Conservation (phyloP, 2,113 vertebrate species). For the Cercopithecus mona region DNA sequence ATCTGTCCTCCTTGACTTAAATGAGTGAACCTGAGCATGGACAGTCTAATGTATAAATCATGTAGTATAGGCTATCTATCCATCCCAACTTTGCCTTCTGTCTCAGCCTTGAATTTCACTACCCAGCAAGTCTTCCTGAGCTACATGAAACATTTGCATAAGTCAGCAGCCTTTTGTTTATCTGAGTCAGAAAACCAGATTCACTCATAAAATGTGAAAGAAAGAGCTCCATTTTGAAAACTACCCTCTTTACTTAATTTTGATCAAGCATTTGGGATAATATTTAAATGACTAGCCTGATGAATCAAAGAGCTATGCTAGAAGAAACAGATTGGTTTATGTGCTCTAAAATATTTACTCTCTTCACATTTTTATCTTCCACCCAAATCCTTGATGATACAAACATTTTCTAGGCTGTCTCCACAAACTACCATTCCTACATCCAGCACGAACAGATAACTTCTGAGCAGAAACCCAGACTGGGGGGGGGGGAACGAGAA, state of each 20-base stretch:
- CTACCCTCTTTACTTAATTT: background rate
- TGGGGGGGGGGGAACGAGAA: background rate
- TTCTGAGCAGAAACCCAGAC: background rate
- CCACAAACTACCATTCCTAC: background rate
- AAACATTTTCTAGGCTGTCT: background rate
- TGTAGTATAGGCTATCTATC: no score
- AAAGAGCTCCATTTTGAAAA: background rate
- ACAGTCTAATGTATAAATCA: background rate
- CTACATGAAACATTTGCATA: background rate
- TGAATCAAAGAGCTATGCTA: background rate
- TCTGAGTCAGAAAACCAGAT: background rate
- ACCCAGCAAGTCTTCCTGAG: background rate
- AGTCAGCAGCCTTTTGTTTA: background rate
- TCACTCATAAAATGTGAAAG: background rate
- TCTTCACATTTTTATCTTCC: background rate
- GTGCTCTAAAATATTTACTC: background rate
- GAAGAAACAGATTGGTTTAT: background rate
- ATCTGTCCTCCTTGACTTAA: no score
- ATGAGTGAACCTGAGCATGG: background rate
- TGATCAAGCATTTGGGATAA: background rate
- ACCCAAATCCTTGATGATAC: background rate
- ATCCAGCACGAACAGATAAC: background rate
- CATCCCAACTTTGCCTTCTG: background rate
- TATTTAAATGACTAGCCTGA: slow-evolving; percentile 1
- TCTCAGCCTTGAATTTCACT: background rate